Evolutionary conservation across 2,797 vertebrate genomes (phyloP), one percentile per base, ranked within the genome.

Genomic region (Lutjanus campechanus): DNA sequence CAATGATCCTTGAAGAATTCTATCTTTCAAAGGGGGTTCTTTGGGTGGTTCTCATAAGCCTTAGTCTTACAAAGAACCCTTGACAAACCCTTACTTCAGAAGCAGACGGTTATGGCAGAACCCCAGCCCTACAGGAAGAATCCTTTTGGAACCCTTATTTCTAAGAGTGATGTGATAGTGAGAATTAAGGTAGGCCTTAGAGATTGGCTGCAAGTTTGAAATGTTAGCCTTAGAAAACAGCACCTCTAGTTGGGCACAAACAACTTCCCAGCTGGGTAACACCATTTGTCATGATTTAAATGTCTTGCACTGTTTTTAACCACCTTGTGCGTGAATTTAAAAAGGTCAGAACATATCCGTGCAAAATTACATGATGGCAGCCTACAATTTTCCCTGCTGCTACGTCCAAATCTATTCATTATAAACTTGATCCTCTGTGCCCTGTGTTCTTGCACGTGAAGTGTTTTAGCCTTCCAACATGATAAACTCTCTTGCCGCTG

Each of bases 181-280:
- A 85, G 46, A 81, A 61, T 44, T 70, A 7, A 36, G 58, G 50
- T 84, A 69, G 76, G 73, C 67, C 47, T 81, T 22, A 55, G 67
- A 76, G 40, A 68, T 25, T 72, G 56, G n/a, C 44, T 61, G 46
- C 6, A 13, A 73, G 60, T 85, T 69, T 84, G n/a, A 84, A 71
- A 73, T 66, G 29, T 67, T 83, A 64, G 59, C 59, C 43, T 76
- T 10, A 47, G 71, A 67, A 76, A 84, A 66, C 0, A 1, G 10
- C 36, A 41, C 17, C 8, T 53, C 16, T 51, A 51, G 9, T 19
- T 71, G 58, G 50, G 51, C 60, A 44, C 62, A 85, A 76, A 67
- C 50, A 80, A n/a, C 9, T 69, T 59, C 49, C 53, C 65, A 71
- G 54, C 43, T 54, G 43, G 36, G 15, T 54, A 50, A 73, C 9